Conservation (phyloP, 1,140 invertebrate species). For the Drosophila repleta region DNA sequence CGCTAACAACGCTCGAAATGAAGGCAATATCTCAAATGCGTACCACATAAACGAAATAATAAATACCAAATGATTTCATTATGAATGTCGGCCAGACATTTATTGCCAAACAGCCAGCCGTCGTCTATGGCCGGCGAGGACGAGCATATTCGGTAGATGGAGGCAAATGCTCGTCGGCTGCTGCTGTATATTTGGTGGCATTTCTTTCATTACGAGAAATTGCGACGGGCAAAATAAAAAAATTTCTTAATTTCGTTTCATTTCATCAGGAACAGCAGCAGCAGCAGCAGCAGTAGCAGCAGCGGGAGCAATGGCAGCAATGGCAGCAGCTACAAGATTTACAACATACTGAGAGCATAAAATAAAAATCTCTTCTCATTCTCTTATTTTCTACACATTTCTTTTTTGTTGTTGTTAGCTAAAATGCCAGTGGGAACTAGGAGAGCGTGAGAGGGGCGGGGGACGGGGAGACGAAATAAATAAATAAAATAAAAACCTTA, state of each 20-base stretch:
- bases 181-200: slow-evolving; percentile 39
- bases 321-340: slow-evolving; percentile 77
- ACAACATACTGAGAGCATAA: slow-evolving; percentile 80
- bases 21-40: slow-evolving; percentile 79
- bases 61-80: slow-evolving; percentile 81
- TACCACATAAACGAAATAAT: slow-evolving; percentile 80
- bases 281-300: slow-evolving; percentile 44
- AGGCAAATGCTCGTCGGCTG: no score
- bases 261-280: slow-evolving; percentile 60
- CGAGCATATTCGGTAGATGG: not conserved
- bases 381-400: slow-evolving; percentile 7
- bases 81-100: slow-evolving; percentile 67
- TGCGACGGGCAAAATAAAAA: slow-evolving; percentile 60
- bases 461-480: slow-evolving; percentile 57
- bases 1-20: slow-evolving; percentile 62
- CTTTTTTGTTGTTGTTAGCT: slow-evolving; percentile 13
- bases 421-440: slow-evolving; percentile 10
- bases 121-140: not conserved
- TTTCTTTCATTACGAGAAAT: slow-evolving; percentile 79
- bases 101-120: slow-evolving; percentile 38
- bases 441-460: slow-evolving; percentile 26
- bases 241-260: slow-evolving; percentile 82
- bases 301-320: slow-evolving; percentile 37
- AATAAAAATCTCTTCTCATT: slow-evolving; percentile 77
- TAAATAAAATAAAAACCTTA: slow-evolving; percentile 70